Percentiles rank a stretch among this genome's conserved stretches.
Evolutionary conservation across 2,797 vertebrate genomes (phyloP).

Genomic region (Syngnathus rostellatus): DNA sequence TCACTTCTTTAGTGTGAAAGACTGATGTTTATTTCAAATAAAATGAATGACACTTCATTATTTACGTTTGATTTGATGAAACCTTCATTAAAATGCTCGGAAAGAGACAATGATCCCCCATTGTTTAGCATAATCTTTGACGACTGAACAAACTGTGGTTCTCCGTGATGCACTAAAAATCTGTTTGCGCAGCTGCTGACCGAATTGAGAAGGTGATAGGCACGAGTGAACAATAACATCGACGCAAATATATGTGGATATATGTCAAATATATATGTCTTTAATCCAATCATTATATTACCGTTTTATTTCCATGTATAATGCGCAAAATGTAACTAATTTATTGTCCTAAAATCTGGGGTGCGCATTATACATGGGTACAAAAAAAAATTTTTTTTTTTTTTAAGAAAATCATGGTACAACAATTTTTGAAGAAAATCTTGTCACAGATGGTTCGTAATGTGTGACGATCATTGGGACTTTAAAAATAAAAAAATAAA

Average conservation of each 20-base stretch:
- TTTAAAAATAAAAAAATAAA: too few species aligned
- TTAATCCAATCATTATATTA: not conserved
- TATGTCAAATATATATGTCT: not conserved
- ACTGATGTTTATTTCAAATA: conserved; percentile 17
- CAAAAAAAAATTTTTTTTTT: too few species aligned
- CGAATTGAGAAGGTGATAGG: conserved; percentile 12
- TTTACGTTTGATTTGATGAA: not conserved
- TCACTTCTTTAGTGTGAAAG: conserved; percentile 27
- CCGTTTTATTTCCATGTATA: too few species aligned
- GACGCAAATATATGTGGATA: not conserved
- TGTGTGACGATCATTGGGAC: too few species aligned
- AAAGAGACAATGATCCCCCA: not conserved
- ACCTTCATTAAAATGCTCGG: not conserved
- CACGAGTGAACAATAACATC: not conserved
- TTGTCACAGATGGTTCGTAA: too few species aligned
- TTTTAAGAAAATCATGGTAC: too few species aligned
- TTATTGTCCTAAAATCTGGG: too few species aligned
- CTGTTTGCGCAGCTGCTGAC: conserved; percentile 28
- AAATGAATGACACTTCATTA: not conserved
- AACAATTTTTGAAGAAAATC: too few species aligned
- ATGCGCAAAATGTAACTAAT: too few species aligned
- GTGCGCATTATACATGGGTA: too few species aligned
- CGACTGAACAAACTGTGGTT: conserved; percentile 1
- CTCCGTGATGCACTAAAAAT: conserved; percentile 9
- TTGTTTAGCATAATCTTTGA: not conserved